Percentiles rank a stretch among this genome's conserved stretches.
Evolutionary conservation across 92 coral and sea anemone species (phyloP).

Genomic region (Epizoanthus stellaris): DNA sequence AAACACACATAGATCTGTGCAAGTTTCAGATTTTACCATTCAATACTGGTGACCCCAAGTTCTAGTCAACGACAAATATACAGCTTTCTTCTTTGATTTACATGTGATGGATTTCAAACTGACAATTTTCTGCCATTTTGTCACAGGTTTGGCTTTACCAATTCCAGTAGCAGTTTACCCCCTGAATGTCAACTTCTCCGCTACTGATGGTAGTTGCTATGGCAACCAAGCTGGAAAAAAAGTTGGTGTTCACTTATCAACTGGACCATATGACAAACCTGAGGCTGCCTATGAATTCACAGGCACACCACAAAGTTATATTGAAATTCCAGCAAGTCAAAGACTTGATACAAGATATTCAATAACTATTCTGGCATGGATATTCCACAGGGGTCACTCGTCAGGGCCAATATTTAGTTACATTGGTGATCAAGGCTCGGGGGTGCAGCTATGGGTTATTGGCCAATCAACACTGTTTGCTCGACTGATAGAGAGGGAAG

Average conservation of each 20-base stretch:
- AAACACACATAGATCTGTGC: too few species aligned
- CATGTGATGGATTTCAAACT: not conserved
- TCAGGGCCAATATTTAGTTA: constrained; percentile 74
- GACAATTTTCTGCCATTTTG: not conserved
- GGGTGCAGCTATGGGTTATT: constrained; percentile 68
- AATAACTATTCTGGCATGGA: constrained; percentile 73
- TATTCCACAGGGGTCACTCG: constrained; percentile 59
- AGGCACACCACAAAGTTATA: constrained; percentile 68
- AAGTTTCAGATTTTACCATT: too few species aligned
- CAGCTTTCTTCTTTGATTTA: too few species aligned
- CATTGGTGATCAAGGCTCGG: constrained; percentile 47
- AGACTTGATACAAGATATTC: constrained; percentile 67
- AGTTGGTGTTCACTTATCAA: constrained; percentile 53
- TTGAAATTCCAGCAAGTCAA: constrained; percentile 68
- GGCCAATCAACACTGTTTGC: constrained; percentile 54
- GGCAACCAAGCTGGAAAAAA: constrained; percentile 62
- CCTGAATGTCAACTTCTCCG: constrained; percentile 44
- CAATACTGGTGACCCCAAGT: too few species aligned
- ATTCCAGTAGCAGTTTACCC: constrained; percentile 83
- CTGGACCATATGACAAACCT: constrained; percentile 56
- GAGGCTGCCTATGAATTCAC: constrained; percentile 71
- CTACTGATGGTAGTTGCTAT: constrained; percentile 86
- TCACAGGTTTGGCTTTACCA: constrained; percentile 58
- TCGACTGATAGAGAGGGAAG: constrained; percentile 50
- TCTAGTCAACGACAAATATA: too few species aligned